A percentile compares a stretch with the other conserved stretches of the same genome.
phyloP scores from a whole-genome alignment of 2,888 invertebrate species.

The Nectonema munidae region DNA sequence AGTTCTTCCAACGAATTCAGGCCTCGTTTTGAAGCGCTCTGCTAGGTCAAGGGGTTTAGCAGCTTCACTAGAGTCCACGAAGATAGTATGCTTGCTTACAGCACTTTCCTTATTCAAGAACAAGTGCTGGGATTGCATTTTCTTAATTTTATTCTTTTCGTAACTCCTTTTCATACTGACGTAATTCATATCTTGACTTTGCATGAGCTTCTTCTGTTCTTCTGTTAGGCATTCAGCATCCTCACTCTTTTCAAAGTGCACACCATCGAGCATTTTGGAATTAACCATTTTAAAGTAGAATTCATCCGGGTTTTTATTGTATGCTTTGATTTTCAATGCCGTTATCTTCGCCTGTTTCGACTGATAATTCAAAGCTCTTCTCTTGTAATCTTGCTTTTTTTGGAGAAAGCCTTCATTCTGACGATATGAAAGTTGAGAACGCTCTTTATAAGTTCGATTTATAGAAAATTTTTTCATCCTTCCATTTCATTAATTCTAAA shows the following conservation, averaged over 20 bases:
- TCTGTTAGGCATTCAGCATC: conserved; percentile 36
- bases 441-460: too few relatives aligned
- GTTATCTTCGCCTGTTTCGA: conserved; percentile 48
- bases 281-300: conserved; percentile 91
- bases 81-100: too few relatives aligned
- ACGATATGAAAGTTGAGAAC: conserved; percentile 18
- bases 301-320: conserved; percentile 83
- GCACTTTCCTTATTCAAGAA: too few relatives aligned
- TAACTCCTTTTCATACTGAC: conserved; percentile 48
- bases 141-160: conserved; percentile 32
- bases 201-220: conserved; percentile 47
- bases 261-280: too few relatives aligned
- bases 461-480: too few relatives aligned
- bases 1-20: too few relatives aligned
- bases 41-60: too few relatives aligned
- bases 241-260: too few relatives aligned
- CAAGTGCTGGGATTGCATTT: background rate
- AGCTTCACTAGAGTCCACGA: too few relatives aligned
- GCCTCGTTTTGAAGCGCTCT: too few relatives aligned
- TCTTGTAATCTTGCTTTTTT: conserved; percentile 22
- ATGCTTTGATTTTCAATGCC: conserved; percentile 42
- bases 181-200: conserved; percentile 62
- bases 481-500: too few relatives aligned
- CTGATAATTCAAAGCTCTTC: conserved; percentile 24
- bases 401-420: conserved; percentile 19